These are phyloP conservation scores for Styela clava DNA, from an alignment of 23 tunicate species.

Conservation along the genomic window DNA sequence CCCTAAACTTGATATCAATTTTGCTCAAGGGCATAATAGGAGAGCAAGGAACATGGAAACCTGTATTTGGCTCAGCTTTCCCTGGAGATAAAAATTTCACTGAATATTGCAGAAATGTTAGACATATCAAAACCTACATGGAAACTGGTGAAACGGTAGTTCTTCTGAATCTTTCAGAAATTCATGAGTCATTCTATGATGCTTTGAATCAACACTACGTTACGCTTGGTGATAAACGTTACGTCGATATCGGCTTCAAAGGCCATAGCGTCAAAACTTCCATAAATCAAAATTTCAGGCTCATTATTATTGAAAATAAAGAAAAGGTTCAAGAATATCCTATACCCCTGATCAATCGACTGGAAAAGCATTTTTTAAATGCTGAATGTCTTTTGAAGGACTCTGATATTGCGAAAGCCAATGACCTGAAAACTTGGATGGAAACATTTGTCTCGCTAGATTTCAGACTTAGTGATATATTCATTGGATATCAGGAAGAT, in stretches of 20 bases:
- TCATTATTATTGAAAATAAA: slow-evolving; percentile 51
- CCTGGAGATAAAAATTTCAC: slow-evolving; percentile 46
- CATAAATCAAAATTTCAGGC: slow-evolving; percentile 33
- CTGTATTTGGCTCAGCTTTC: slow-evolving; percentile 50
- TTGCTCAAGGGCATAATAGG: slow-evolving; percentile 12
- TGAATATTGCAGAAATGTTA: slow-evolving; percentile 36
- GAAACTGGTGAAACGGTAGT: slow-evolving; percentile 50
- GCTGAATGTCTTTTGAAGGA: slow-evolving; percentile 16
- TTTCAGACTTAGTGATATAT: neutral
- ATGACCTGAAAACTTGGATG: slow-evolving; percentile 24
- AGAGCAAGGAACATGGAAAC: slow-evolving; percentile 12
- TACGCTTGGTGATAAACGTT: slow-evolving; percentile 49
- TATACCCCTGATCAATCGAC: slow-evolving; percentile 50
- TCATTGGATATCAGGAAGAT: slow-evolving; percentile 46
- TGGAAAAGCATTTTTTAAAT: slow-evolving; percentile 50
- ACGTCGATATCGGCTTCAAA: slow-evolving; percentile 57
- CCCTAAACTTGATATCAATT: slow-evolving; percentile 25
- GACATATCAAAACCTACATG: slow-evolving; percentile 46
- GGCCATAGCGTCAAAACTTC: slow-evolving; percentile 53
- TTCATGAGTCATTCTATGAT: slow-evolving; percentile 59
- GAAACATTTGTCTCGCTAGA: slow-evolving; percentile 3
- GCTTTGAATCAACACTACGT: slow-evolving; percentile 62
- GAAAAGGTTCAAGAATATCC: slow-evolving; percentile 48
- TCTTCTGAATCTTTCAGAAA: slow-evolving; percentile 38
- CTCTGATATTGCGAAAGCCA: neutral